phyloP scores from a whole-genome alignment of 2,113 vertebrate genomes.

The Ahaetulla prasina region DNA sequence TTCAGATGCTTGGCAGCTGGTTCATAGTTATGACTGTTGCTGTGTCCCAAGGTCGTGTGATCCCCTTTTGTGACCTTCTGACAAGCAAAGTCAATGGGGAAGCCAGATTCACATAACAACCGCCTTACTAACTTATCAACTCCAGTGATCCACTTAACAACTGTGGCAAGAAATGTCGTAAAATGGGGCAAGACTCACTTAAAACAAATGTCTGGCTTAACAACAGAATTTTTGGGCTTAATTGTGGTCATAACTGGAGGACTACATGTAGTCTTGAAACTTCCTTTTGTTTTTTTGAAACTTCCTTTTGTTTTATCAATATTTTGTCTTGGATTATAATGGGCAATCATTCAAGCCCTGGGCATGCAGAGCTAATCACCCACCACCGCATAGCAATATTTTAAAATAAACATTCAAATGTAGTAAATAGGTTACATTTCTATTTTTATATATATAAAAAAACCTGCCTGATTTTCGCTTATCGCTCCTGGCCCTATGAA shows the following conservation, averaged over 20 bases:
- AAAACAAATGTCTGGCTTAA: background rate
- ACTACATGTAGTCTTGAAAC: background rate
- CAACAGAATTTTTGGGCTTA: background rate
- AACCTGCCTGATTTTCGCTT: background rate
- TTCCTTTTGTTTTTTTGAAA: background rate
- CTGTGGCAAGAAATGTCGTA: background rate
- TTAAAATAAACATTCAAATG: background rate
- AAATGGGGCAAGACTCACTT: background rate
- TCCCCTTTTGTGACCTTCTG: background rate
- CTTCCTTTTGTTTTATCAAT: background rate
- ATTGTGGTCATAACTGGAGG: background rate
- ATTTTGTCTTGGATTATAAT: background rate
- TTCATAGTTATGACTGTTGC: background rate
- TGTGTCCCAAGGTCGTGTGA: background rate
- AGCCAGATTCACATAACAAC: background rate
- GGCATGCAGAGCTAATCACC: background rate
- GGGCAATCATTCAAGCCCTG: background rate
- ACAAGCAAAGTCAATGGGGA: background rate
- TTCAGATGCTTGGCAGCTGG: background rate
- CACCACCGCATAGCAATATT: background rate
- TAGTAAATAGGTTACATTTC: background rate
- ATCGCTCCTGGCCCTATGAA: background rate
- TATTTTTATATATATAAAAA: conserved; percentile 4
- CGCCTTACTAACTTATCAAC: background rate
- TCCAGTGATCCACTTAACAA: background rate